A percentile compares a stretch with the other conserved stretches of the same genome.
phyloP scores from a whole-genome alignment of 2,888 invertebrate genomes.

The Aphidius colemani region DNA sequence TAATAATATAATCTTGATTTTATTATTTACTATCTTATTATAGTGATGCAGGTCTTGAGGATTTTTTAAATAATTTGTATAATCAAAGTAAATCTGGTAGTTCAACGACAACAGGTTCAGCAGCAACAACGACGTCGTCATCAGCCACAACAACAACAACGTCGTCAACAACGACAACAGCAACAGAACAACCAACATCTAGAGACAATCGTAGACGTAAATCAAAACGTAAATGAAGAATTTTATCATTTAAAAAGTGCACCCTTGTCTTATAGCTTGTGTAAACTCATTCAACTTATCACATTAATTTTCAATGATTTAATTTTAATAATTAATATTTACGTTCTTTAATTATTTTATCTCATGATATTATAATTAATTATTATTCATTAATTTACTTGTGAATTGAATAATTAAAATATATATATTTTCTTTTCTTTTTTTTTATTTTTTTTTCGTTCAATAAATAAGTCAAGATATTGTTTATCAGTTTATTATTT shows the following conservation, averaged over 20 bases:
- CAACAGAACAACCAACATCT: slow-evolving; percentile 49
- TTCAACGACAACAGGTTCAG: slow-evolving; percentile 47
- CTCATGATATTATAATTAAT: background rate
- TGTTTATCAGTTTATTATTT: no score
- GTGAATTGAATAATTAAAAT: slow-evolving; percentile 29
- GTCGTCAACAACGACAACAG: slow-evolving; percentile 28
- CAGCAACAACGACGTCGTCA: slow-evolving; percentile 43
- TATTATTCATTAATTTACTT: slow-evolving; percentile 14
- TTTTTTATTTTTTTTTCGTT: background rate
- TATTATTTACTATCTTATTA: slow-evolving; percentile 34
- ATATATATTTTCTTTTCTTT: slow-evolving; percentile 17
- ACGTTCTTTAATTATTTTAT: slow-evolving; percentile 4
- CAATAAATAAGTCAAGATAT: no score
- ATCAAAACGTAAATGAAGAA: slow-evolving; percentile 52
- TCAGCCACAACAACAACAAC: no score
- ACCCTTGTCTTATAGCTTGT: slow-evolving; percentile 45
- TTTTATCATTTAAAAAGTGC: slow-evolving; percentile 30
- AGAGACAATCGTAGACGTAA: slow-evolving; percentile 55
- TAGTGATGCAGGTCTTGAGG: slow-evolving; percentile 79
- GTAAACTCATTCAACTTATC: slow-evolving; percentile 45
- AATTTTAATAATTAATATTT: slow-evolving; percentile 5
- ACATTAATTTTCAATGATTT: slow-evolving; percentile 31
- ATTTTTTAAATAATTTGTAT: slow-evolving; percentile 80
- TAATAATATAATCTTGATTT: background rate
- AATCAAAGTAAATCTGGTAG: slow-evolving; percentile 65